phyloP scores from a whole-genome alignment of 2,113 vertebrate species.

The Glaucomys volans region DNA sequence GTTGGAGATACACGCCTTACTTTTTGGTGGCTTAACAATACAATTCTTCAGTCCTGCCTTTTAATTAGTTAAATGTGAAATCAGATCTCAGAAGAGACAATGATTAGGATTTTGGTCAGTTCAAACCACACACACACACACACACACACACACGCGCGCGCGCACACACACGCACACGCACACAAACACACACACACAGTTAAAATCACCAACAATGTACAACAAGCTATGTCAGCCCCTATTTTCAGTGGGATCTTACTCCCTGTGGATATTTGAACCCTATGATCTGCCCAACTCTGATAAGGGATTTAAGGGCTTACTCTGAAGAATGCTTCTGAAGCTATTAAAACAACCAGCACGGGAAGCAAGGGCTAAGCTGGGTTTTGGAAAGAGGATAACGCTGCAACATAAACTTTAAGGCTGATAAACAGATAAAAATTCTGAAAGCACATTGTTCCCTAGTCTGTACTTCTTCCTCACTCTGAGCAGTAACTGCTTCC shows the following conservation, averaged over 20 bases:
- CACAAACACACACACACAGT: background rate
- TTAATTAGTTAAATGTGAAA: constrained; percentile 72
- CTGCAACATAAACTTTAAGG: constrained; percentile 44
- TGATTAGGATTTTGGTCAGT: constrained; percentile 66
- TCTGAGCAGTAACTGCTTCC: background rate
- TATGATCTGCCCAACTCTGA: constrained; percentile 51
- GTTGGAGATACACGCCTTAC: background rate
- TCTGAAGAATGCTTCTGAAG: constrained; percentile 65
- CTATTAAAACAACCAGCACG: background rate
- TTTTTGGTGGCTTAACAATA: background rate
- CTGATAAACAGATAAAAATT: constrained; percentile 41
- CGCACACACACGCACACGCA: no score
- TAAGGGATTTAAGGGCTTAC: constrained; percentile 75
- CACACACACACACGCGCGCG: background rate
- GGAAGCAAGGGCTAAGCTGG: constrained; percentile 46
- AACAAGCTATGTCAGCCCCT: background rate
- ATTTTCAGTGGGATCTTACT: constrained; percentile 51
- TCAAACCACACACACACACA: background rate
- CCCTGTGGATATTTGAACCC: constrained; percentile 64
- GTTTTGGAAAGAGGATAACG: constrained; percentile 49
- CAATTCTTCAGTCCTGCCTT: background rate
- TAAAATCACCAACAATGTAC: background rate
- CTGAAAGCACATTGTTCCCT: constrained; percentile 7
- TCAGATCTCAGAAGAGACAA: constrained; percentile 55
- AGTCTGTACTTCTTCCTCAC: background rate